phyloP scores from a whole-genome alignment of 1,140 invertebrate genomes.

The Lepidurus arcticus region DNA sequence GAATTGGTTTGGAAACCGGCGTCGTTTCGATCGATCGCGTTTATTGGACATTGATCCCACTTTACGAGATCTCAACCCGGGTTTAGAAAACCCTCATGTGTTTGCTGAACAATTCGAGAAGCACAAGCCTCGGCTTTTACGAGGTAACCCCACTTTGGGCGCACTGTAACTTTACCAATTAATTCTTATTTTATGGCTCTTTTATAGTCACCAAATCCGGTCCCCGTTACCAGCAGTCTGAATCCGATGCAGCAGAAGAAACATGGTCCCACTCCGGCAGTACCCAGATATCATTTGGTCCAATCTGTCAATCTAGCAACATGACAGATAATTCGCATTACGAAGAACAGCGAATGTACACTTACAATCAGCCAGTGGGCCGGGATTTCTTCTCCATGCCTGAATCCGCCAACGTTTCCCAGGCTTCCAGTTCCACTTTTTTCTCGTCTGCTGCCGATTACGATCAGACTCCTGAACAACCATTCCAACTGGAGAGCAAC shows the following conservation, averaged over 20 bases:
- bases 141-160: slow-evolving; percentile 7
- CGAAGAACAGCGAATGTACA: background rate
- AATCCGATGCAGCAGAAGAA: background rate
- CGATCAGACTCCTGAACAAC: slow-evolving; percentile 13
- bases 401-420: background rate
- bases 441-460: background rate
- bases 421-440: background rate
- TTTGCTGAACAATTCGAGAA: slow-evolving; percentile 8
- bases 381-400: background rate
- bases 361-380: background rate
- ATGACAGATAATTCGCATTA: slow-evolving; percentile 16
- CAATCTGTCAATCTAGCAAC: slow-evolving; percentile 22
- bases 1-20: slow-evolving; percentile 13
- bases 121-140: background rate
- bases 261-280: background rate
- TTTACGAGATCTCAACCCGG: slow-evolving; percentile 21
- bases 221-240: background rate
- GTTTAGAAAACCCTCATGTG: slow-evolving; percentile 15
- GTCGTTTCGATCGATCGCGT: slow-evolving; percentile 1
- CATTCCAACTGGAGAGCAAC: background rate
- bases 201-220: background rate
- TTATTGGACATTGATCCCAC: slow-evolving; percentile 22
- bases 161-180: slow-evolving; percentile 2
- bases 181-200: slow-evolving; percentile 12
- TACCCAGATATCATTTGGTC: background rate